Evolutionary conservation across 2,888 invertebrate genomes (phyloP).

Genomic region (Andricus quercusramuli): DNA sequence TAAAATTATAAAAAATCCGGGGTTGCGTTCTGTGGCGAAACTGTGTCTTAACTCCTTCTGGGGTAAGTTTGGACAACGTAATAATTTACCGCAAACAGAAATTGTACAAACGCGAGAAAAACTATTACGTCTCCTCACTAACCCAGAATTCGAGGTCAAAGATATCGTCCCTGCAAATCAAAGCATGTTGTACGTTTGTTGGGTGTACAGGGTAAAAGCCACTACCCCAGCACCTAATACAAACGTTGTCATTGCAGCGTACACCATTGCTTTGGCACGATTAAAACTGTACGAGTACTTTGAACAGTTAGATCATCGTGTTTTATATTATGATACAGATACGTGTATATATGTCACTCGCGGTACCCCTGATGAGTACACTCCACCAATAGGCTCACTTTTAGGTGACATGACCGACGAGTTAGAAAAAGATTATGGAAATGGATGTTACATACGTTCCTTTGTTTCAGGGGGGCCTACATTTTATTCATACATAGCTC

Average conservation of each 20-base stretch:
- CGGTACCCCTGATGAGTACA: slow-evolving; percentile 1
- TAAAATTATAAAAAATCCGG: slow-evolving; percentile 44
- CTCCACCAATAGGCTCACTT: slow-evolving; percentile 19
- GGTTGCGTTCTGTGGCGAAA: slow-evolving; percentile 43
- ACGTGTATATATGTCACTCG: slow-evolving; percentile 28
- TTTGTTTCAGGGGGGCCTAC: slow-evolving; percentile 43
- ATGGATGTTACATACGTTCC: slow-evolving; percentile 37
- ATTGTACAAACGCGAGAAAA: slow-evolving; percentile 1
- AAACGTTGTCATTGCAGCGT: slow-evolving; percentile 45
- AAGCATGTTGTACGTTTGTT: too few relatives aligned
- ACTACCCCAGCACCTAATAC: not conserved
- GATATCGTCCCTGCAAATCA: slow-evolving; percentile 1
- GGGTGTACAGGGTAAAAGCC: not conserved
- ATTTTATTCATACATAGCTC: slow-evolving; percentile 44
- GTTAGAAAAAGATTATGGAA: slow-evolving; percentile 11
- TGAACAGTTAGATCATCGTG: slow-evolving; percentile 59
- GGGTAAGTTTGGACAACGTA: slow-evolving; percentile 45
- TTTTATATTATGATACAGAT: slow-evolving; percentile 47
- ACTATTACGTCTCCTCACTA: not conserved
- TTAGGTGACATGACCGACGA: slow-evolving; percentile 48
- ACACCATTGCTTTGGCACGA: slow-evolving; percentile 42
- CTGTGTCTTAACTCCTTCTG: slow-evolving; percentile 46
- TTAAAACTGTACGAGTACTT: slow-evolving; percentile 67
- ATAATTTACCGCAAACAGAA: slow-evolving; percentile 22
- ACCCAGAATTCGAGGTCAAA: too few relatives aligned